Evolutionary conservation across 2,797 vertebrate species (phyloP).

Genomic region (Manis javanica): DNA sequence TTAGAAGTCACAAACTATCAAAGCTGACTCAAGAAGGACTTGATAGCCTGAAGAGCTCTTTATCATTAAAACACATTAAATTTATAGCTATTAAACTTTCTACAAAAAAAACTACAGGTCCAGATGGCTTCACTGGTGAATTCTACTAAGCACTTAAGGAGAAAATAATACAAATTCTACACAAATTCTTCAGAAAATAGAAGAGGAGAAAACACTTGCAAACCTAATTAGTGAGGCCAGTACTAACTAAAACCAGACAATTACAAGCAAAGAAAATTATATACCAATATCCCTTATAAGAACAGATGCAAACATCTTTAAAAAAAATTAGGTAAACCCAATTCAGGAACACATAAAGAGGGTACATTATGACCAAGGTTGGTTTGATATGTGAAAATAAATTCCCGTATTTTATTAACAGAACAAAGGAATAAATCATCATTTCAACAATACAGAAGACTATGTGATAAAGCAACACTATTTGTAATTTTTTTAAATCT

Average conservation of each 20-base stretch:
- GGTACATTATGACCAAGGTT: not conserved
- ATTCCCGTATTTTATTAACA: constrained; percentile 9
- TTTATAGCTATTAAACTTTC: constrained; percentile 15
- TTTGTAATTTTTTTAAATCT: not conserved
- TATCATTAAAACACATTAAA: not conserved
- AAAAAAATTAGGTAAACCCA: constrained; percentile 35
- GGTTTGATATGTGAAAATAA: constrained; percentile 37
- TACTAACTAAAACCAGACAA: constrained; percentile 13
- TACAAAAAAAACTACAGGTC: not conserved
- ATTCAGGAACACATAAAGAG: not conserved
- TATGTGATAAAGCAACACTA: not conserved
- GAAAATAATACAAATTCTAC: not conserved
- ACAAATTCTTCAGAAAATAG: not conserved
- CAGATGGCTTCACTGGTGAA: not conserved
- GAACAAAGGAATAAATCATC: constrained; percentile 41
- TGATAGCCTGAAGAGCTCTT: not conserved
- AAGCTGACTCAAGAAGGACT: not conserved
- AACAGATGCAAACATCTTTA: not conserved
- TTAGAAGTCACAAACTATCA: not conserved
- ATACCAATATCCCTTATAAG: not conserved
- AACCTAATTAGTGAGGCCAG: not conserved
- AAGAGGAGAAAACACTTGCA: not conserved
- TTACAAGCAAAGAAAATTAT: not conserved
- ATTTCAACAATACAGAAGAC: not conserved
- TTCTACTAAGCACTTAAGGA: not conserved